Evolutionary conservation across 2,888 invertebrate genomes (phyloP), one percentile per base, ranked within the genome.

Genomic region (Leucania comma): DNA sequence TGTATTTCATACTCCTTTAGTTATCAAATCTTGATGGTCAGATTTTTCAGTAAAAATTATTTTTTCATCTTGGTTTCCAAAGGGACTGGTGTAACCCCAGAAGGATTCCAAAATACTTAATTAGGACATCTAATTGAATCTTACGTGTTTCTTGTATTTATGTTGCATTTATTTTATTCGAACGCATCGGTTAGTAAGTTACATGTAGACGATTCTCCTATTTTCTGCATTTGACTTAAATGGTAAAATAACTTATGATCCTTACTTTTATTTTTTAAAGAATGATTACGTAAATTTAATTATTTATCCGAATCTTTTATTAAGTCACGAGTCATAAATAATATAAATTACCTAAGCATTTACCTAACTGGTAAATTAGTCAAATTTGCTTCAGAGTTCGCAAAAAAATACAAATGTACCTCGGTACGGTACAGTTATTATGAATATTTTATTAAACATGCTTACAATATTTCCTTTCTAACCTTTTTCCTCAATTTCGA

Each of bases 401-500:
- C 8, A 35, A 57, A 20, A 20, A 42, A 42, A 24, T 29, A 50
- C 20, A 57, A 22, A 42, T 35, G 10, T 22, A 22, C 26, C 24
- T 14, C 3, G 32, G 12, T 42, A 12, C 3, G 32, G 12, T 42
- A 12, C 3, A 32, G 56, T 4, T 50, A 24, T 26, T 22, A 17
- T 10, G 1, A 46, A 26, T 32, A 48, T 59, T 54, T 38, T 12
- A 26, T 4, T n/a, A 54, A 26, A 35, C 14, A 50, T n/a, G 10
- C n/a, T 46, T 22, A 59, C 26, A 14, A 73, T 50, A 48, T 22
- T 61, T 1, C 17, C 3, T 54, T 59, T 12, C 3, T 14, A 20
- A 9, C 17, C 38, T 6, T 50, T 62, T 66, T 72, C 46, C 59
- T 63, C 57, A 26, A 38, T 53, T 60, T 29, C 3, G 10, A 42